Base-by-base conservation (phyloP, 2,113 vertebrate genomes). In the Oreocharis arfaki region DNA sequence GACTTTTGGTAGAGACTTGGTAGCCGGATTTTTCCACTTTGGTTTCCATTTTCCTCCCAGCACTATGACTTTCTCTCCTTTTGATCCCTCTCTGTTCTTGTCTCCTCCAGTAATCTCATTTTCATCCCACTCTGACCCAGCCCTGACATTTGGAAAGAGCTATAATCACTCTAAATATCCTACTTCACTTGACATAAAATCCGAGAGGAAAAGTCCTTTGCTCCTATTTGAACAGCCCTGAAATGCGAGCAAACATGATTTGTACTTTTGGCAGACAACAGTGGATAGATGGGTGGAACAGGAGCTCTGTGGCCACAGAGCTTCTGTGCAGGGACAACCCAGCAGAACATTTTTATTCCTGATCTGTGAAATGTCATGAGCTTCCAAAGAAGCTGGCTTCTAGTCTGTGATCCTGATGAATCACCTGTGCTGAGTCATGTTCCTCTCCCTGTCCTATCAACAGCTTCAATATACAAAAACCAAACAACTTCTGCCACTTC, bases 391-490 rank as follows among this genome's bases (percentile, higher is more conserved):
- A 65, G 53, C 39, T 57, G 33, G 9, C 59, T 67, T 46, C 37
- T 59, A 35, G 4, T 33, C 28, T 10, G 50, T 60, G 67, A 73
- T 56, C 60, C 37, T 71, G 52, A 81, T 61, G 95, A 97, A 89
- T 96, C 69, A 90, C 77, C 97, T 96, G 79, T 77, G 69, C 77
- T 94, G 53, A 95, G 93, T 97, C 90, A 78, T n/a, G n/a, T 27
- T 84, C 79, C 78, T 59, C 87, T 84, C 63, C 56, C 27, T 84
- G 94, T 92, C 76, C 39, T 93, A 96, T 96, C 92, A 96, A 84
- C 46, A 84, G 35, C 82, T 93, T 95, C 89, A 93, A 95, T 82
- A 91, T 79, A 84, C 87, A 96, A 95, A 93, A 93, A 65, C 33
- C 76, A 95, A 95, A 96, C 68, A 61, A 90, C 67, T 52, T 85